phyloP scores from a whole-genome alignment of 2,113 vertebrate genomes.

The Odocoileus virginianus region DNA sequence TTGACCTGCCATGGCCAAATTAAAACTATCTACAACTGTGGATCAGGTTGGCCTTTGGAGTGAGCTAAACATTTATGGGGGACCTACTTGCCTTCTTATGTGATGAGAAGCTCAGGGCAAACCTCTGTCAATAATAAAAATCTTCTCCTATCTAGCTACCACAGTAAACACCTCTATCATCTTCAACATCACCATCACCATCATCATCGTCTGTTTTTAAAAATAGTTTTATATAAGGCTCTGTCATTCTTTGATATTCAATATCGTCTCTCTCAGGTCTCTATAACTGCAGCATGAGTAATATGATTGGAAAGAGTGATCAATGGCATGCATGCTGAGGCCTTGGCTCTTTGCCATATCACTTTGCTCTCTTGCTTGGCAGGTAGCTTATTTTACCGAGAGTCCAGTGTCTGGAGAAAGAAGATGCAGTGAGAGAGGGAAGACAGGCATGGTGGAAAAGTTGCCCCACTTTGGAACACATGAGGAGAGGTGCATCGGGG shows the following conservation, averaged over 20 bases:
- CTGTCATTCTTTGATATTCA: not conserved
- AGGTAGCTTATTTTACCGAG: not conserved
- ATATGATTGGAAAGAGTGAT: not conserved
- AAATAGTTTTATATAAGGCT: not conserved
- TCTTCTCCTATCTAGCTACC: not conserved
- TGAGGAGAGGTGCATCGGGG: not conserved
- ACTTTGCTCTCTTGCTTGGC: not conserved
- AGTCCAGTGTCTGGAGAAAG: not conserved
- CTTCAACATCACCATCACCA: not conserved
- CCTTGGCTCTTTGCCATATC: not conserved
- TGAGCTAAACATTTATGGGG: not conserved
- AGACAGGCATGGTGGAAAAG: not conserved
- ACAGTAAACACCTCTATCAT: not conserved
- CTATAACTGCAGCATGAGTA: not conserved
- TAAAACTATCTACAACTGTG: not conserved
- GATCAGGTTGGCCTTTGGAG: not conserved
- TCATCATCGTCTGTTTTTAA: not conserved
- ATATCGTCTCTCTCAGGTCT: not conserved
- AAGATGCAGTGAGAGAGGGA: not conserved
- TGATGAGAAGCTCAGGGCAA: not conserved
- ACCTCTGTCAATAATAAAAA: not conserved
- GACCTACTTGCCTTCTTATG: not conserved
- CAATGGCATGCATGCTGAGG: not conserved
- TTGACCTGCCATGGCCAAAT: not conserved
- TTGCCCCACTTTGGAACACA: not conserved